Percentiles rank a stretch among this genome's conserved stretches.
These are phyloP conservation scores for Microtus ochrogaster DNA, from an alignment of 2,113 vertebrate genomes.

Conservation along the genomic window DNA sequence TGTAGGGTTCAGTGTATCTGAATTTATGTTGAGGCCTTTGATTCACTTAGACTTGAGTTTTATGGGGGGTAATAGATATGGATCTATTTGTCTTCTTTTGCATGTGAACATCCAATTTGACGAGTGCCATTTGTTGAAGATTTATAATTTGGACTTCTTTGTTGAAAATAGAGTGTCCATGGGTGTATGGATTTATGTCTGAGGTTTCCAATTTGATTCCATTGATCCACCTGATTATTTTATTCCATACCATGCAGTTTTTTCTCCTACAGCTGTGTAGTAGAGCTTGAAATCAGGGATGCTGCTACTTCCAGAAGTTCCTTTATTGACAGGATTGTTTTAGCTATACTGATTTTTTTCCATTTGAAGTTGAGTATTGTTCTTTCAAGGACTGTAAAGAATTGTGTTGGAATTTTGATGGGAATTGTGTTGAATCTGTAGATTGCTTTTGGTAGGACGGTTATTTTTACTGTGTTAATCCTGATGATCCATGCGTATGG, in stretches of 20 bases:
- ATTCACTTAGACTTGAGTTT: not conserved
- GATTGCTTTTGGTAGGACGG: not conserved
- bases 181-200: not conserved
- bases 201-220: not conserved
- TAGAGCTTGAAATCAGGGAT: not conserved
- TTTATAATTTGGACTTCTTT: not conserved
- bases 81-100: not conserved
- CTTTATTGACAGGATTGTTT: not conserved
- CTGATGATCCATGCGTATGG: not conserved
- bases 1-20: not conserved
- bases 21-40: not conserved
- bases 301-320: not conserved
- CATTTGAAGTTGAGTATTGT: not conserved
- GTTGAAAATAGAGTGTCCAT: not conserved
- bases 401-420: not conserved
- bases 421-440: not conserved
- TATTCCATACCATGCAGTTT: not conserved
- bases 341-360: not conserved
- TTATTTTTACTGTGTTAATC: not conserved
- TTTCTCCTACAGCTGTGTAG: not conserved
- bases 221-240: not conserved
- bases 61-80: not conserved
- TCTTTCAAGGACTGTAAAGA: not conserved
- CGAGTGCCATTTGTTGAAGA: not conserved
- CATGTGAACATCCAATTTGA: not conserved